Percentiles rank a stretch among this genome's conserved stretches.
These are phyloP conservation scores for Rynchops niger DNA, from an alignment of 2,113 vertebrate species.

Conservation along the genomic window DNA sequence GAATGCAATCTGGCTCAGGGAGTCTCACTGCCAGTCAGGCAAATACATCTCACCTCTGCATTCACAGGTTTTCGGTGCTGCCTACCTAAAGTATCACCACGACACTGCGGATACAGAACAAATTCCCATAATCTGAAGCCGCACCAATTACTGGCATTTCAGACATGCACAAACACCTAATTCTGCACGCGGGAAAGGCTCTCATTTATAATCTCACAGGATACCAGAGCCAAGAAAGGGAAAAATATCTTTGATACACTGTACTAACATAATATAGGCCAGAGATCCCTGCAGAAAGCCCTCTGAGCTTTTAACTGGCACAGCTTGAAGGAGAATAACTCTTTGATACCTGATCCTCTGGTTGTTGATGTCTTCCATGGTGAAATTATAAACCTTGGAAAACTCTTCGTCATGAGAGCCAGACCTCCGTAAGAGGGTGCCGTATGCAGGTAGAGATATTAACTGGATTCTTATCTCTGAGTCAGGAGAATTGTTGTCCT, in stretches of 20 bases:
- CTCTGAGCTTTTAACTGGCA: not conserved
- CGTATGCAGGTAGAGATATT: constrained; percentile 88
- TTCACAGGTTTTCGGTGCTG: not conserved
- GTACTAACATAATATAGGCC: not conserved
- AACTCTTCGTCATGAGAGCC: constrained; percentile 76
- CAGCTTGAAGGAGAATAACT: not conserved
- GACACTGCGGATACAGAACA: not conserved
- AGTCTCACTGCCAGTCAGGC: not conserved
- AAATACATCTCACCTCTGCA: not conserved
- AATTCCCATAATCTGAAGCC: not conserved
- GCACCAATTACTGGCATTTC: not conserved
- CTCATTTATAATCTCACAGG: not conserved
- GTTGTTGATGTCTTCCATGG: constrained; percentile 90
- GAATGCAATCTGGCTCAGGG: not conserved
- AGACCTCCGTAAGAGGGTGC: constrained; percentile 76
- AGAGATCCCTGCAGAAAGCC: not conserved
- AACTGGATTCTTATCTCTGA: constrained; percentile 87
- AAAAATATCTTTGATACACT: not conserved
- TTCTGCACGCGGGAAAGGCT: not conserved
- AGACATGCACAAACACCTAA: not conserved
- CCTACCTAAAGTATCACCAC: not conserved
- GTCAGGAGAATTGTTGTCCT: constrained; percentile 88
- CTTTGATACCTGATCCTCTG: constrained; percentile 84
- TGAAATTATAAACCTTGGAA: constrained; percentile 86
- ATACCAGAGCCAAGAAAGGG: not conserved